Base-by-base conservation (phyloP, 2,797 vertebrate species). In the Sebastes minor region DNA sequence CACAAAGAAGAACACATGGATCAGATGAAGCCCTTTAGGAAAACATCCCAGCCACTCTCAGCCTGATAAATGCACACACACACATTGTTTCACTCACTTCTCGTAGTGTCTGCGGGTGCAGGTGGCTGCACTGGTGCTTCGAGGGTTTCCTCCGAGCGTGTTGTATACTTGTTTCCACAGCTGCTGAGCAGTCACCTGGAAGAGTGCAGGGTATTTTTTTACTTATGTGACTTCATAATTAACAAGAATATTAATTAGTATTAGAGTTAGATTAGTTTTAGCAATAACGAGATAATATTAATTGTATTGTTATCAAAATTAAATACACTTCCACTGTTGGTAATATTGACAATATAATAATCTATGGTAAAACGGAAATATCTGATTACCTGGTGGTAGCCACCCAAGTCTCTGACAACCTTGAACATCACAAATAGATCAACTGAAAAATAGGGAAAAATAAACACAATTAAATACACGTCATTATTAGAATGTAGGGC, bases 121-220 rank as follows among this genome's bases (percentile, higher is more conserved):
- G 1, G 96, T 96, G 28, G 96, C 96, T 20, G 96, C 96, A 0
- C 96, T 96, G 1, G 96, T 96, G 83, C 96, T 96, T 2, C 95
- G 92, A 0, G 96, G 96, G 78, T 96, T 96, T 71, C 96, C 96
- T 22, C 95, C 96, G 0, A 96, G 91, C 2, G 81, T 87, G 87
- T 96, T 96, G 88, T 96, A 96, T 8, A 96, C 94, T 18, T 96
- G 96, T 56, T 96, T 96, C 96, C 96, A 96, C 56, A 94, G 71
- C 88, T 96, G 96, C 83, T 95, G 96, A 23, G 91, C 67, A 0
- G 95, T 96, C 42, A 96, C 96, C 96, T 96, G 80, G 5, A 71
- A 25, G 2, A 25, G 18, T 1, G 28, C n/a, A 66, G 10, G 2
- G 28, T 3, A 28, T 5, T 57, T 38, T 33, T 38, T 7, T 13